A percentile compares a stretch with the other conserved stretches of the same genome.
phyloP scores from a whole-genome alignment of 2,888 invertebrate species.

The Sialis lutaria region DNA sequence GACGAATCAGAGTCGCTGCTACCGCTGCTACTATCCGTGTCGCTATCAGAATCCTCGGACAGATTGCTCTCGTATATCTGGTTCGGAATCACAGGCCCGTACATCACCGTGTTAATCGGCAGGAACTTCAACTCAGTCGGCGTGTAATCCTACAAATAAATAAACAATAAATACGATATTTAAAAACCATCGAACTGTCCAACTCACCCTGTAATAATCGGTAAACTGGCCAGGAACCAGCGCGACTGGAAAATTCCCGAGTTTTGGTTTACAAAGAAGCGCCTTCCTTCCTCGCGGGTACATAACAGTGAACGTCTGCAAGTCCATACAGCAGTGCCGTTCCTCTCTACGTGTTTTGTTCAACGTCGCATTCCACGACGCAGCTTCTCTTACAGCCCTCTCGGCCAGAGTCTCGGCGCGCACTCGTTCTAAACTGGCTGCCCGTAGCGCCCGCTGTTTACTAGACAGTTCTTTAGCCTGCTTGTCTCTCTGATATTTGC shows the following conservation, averaged over 20 bases:
- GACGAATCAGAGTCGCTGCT: neutral
- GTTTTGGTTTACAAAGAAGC: constrained; percentile 28
- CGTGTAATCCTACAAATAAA: constrained; percentile 35
- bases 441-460: constrained; percentile 44
- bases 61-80: constrained; percentile 26
- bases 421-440: constrained; percentile 29
- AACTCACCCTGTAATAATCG: constrained; percentile 50
- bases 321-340: constrained; percentile 70
- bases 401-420: constrained; percentile 50
- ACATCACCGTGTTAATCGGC: constrained; percentile 80
- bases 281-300: constrained; percentile 39
- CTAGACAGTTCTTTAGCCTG: constrained; percentile 50
- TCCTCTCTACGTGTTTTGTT: constrained; percentile 64
- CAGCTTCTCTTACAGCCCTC: constrained; percentile 69
- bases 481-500: constrained; percentile 50
- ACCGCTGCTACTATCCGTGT: constrained; percentile 17
- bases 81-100: constrained; percentile 35
- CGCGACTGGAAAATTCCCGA: constrained; percentile 74
- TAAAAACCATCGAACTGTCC: neutral
- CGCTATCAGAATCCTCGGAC: constrained; percentile 34
- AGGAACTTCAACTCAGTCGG: constrained; percentile 76
- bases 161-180: neutral
- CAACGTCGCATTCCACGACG: constrained; percentile 76
- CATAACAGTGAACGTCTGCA: constrained; percentile 79
- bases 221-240: constrained; percentile 94